phyloP scores from a whole-genome alignment of 2,888 invertebrate species.

The Microplitis manilae region DNA sequence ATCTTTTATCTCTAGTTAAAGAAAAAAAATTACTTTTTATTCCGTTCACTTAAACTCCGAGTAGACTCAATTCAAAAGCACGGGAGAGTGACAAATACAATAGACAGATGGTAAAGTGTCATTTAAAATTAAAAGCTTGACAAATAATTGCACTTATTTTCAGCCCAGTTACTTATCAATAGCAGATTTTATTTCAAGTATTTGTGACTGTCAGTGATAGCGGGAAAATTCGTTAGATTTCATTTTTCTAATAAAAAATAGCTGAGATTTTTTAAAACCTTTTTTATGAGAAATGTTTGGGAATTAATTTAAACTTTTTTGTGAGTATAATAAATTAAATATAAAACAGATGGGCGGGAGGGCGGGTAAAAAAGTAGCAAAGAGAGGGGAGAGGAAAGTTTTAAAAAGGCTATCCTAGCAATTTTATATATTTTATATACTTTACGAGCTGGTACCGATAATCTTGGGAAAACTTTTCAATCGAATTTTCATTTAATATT shows the following conservation, averaged over 20 bases:
- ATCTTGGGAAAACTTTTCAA: conserved; percentile 52
- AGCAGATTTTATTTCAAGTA: not conserved
- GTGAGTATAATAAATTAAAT: not conserved
- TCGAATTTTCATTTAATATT: conserved; percentile 52
- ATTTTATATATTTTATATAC: conserved; percentile 21
- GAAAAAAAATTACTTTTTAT: not conserved
- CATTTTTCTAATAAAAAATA: not conserved
- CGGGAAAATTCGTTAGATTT: not conserved
- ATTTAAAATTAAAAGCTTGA: not conserved
- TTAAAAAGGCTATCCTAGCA: not conserved
- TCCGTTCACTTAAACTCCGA: not conserved
- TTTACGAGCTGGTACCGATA: conserved; percentile 21
- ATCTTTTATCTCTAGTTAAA: not conserved
- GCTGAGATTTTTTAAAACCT: not conserved
- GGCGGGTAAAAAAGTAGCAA: not conserved
- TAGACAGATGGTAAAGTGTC: not conserved
- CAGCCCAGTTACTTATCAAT: not conserved
- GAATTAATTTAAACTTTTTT: not conserved
- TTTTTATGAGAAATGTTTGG: not conserved
- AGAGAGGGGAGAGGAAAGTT: not conserved
- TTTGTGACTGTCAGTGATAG: not conserved
- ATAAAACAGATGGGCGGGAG: not conserved
- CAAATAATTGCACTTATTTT: not conserved
- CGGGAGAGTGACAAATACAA: not conserved
- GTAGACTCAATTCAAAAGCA: not conserved